Conservation (phyloP, 2,888 invertebrate genomes). For the Anoplius nigerrimus region DNA sequence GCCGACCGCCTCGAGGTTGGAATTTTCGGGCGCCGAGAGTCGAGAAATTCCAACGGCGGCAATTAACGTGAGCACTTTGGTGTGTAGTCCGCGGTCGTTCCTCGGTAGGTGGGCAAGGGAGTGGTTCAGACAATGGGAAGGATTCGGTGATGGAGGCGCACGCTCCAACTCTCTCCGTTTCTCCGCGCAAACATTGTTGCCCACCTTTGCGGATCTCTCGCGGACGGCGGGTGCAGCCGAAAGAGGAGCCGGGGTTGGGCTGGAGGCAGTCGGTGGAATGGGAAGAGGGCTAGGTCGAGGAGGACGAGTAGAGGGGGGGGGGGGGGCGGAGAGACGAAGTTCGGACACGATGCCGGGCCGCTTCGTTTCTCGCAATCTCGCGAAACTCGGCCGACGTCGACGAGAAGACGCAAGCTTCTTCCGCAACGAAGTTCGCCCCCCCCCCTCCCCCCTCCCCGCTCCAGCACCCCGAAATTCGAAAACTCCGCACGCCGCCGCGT, state of each 20-base stretch:
- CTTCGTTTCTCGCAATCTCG: slow-evolving; percentile 17
- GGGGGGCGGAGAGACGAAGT: neutral
- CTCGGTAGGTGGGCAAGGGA: slow-evolving; percentile 46
- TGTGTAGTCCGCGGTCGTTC: slow-evolving; percentile 44
- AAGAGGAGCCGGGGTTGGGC: too few relatives aligned
- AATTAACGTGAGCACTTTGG: slow-evolving; percentile 58
- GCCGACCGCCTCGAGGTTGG: neutral
- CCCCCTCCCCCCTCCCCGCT: too few relatives aligned
- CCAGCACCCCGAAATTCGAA: too few relatives aligned
- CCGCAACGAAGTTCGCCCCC: too few relatives aligned
- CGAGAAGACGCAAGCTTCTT: too few relatives aligned
- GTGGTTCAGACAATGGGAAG: slow-evolving; percentile 3
- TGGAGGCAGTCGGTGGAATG: too few relatives aligned
- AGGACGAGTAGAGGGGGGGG: neutral
- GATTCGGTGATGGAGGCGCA: slow-evolving; percentile 50
- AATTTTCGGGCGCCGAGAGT: slow-evolving; percentile 44
- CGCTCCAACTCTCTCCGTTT: slow-evolving; percentile 15
- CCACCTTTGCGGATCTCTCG: neutral
- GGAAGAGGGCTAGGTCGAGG: too few relatives aligned
- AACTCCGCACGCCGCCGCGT: too few relatives aligned
- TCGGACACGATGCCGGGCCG: slow-evolving; percentile 6
- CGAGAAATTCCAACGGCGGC: slow-evolving; percentile 46
- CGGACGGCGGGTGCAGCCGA: slow-evolving; percentile 2
- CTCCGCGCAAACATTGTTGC: slow-evolving; percentile 50
- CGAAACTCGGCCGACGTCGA: slow-evolving; percentile 30